Base-by-base conservation (phyloP, 2,888 invertebrate species). In the Cantharis nigra region DNA sequence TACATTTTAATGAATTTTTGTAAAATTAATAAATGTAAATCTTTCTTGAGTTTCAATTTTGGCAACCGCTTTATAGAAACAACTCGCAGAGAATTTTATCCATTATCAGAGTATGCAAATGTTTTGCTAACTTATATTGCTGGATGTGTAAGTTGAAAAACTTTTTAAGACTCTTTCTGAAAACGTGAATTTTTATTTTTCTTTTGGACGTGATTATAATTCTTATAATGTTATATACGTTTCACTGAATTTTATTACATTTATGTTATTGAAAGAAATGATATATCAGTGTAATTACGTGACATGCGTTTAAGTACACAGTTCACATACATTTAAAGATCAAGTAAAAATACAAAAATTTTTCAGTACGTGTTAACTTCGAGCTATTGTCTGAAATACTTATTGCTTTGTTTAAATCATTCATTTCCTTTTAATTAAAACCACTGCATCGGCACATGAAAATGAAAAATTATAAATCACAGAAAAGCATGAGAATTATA, bases 171-270 rank as follows among this genome's bases (percentile, higher is more conserved):
- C 73, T 69, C 30, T 33, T 67, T 70, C 70, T 62, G 70, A 74
- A 72, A 75, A 30, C 71, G 69, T 72, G 67, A 69, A 67, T 69
- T 72, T 72, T 76, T 71, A 72, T 76, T 76, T 81, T 75, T 72
- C 67, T 77, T 70, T 72, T 69, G 78, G 78, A 82, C 82, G 82
- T 82, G 82, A 80, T 80, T 82, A 80, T 82, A 82, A 82, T 82
- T 80, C 79, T 80, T 80, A 82, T 78, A 63, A 71, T 74, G 70
- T 72, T 72, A 64, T 70, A 18, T 49, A 49, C 30, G 20, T 16
- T 18, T n/a, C 14, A 70, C 49, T 30, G 20, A 70, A 30, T 33
- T 70, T 67, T 67, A 67, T 67, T 23, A 26, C 69, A 69, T 28
- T 28, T 69, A 28, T 33, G 69, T 69, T 69, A 33, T 69, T 69